Percentiles rank a stretch among this genome's conserved stretches.
phyloP scores from a whole-genome alignment of 1,140 invertebrate species.

The Drosophila simulans region DNA sequence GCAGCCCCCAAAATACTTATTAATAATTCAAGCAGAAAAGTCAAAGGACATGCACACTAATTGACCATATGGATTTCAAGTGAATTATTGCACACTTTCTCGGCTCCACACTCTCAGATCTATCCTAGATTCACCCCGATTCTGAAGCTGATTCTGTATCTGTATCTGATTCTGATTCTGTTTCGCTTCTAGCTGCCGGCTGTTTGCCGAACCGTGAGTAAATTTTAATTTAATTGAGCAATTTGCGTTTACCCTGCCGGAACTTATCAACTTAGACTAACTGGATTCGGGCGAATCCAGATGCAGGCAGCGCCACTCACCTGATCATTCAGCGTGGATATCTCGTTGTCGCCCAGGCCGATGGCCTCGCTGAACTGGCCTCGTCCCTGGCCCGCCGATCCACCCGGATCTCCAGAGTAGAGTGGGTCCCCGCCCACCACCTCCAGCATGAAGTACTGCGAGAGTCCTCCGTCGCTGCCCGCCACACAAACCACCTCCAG shows the following conservation, averaged over 20 bases:
- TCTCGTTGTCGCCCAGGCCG: constrained; percentile 86
- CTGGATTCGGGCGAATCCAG: constrained; percentile 9
- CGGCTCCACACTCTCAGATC: neutral
- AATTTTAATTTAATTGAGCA: constrained; percentile 69
- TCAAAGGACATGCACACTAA: constrained; percentile 73
- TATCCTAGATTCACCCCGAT: neutral
- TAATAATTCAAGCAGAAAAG: constrained; percentile 80
- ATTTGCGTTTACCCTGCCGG: constrained; percentile 41
- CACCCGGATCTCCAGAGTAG: constrained; percentile 67
- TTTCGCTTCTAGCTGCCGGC: constrained; percentile 15
- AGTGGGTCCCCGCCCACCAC: constrained; percentile 88
- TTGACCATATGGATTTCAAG: constrained; percentile 79
- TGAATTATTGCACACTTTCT: constrained; percentile 49
- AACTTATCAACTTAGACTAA: constrained; percentile 48
- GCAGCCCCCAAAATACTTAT: constrained; percentile 53
- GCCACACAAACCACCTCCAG: constrained; percentile 91
- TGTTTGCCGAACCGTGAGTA: constrained; percentile 27
- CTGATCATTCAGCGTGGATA: constrained; percentile 87
- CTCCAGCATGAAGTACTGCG: constrained; percentile 93
- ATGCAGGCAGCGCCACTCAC: constrained; percentile 77
- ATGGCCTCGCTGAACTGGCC: constrained; percentile 70
- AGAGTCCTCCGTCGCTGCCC: constrained; percentile 92
- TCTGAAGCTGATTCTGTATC: constrained; percentile 5
- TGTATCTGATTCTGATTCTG: constrained; percentile 7
- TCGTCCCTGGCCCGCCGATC: constrained; percentile 21